phyloP scores from a whole-genome alignment of 2,888 invertebrate species.

The Amphipoea oculea region DNA sequence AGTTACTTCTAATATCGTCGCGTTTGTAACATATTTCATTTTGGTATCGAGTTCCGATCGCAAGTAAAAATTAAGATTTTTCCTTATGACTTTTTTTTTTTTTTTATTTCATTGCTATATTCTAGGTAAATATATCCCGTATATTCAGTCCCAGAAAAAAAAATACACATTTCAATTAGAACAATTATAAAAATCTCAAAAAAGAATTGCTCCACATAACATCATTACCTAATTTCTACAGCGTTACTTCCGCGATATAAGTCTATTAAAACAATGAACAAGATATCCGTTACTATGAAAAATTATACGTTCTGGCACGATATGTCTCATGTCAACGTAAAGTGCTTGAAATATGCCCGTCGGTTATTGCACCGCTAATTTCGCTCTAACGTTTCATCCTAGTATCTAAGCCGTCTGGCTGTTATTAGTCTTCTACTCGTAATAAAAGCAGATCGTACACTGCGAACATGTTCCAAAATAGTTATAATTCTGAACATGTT shows the following conservation, averaged over 20 bases:
- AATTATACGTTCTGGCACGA: slow-evolving; percentile 69
- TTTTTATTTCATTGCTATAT: not conserved
- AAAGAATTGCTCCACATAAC: slow-evolving; percentile 14
- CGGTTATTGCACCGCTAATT: slow-evolving; percentile 83
- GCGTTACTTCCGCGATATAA: slow-evolving; percentile 74
- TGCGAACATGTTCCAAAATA: slow-evolving; percentile 66
- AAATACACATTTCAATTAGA: not conserved
- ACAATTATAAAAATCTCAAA: slow-evolving; percentile 28
- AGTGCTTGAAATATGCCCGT: slow-evolving; percentile 78
- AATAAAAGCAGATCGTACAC: slow-evolving; percentile 73
- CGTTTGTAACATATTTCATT: slow-evolving; percentile 18
- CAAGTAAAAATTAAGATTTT: slow-evolving; percentile 4
- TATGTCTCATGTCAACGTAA: slow-evolving; percentile 74
- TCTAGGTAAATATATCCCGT: not conserved
- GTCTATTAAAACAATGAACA: slow-evolving; percentile 74
- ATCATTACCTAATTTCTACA: slow-evolving; percentile 68
- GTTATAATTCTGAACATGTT: slow-evolving; percentile 61
- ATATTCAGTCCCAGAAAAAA: not conserved
- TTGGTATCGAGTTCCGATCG: slow-evolving; percentile 22
- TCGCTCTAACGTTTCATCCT: slow-evolving; percentile 76
- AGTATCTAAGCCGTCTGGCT: slow-evolving; percentile 73
- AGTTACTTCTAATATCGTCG: slow-evolving; percentile 32
- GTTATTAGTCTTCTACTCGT: slow-evolving; percentile 63
- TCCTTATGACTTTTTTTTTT: not conserved
- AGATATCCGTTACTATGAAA: slow-evolving; percentile 74